Conservation (phyloP, 1,140 invertebrate genomes). For the Bombus terrestris region DNA sequence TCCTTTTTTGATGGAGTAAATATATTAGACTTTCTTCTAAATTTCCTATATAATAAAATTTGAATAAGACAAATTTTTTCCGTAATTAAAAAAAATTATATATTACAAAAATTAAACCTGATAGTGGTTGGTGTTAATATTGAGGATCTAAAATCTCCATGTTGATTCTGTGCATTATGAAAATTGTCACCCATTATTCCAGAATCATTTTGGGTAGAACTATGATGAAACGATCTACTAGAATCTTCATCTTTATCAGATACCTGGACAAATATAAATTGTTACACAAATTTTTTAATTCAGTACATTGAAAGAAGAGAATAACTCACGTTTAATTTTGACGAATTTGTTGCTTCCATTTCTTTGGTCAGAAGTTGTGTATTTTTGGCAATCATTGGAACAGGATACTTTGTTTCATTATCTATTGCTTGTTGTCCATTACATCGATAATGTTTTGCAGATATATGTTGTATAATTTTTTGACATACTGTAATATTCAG, state of each 20-base stretch:
- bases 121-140: slow-evolving; percentile 79
- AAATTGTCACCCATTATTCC: slow-evolving; percentile 75
- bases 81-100: background rate
- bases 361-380: slow-evolving; percentile 76
- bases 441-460: slow-evolving; percentile 72
- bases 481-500: slow-evolving; percentile 74
- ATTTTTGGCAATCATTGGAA: slow-evolving; percentile 75
- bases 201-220: slow-evolving; percentile 73
- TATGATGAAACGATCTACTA: slow-evolving; percentile 75
- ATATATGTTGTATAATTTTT: slow-evolving; percentile 78
- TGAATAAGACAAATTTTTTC: background rate
- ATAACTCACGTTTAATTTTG: slow-evolving; percentile 66
- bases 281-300: background rate
- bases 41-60: slow-evolving; percentile 86
- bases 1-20: slow-evolving; percentile 96
- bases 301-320: background rate
- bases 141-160: slow-evolving; percentile 76
- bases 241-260: slow-evolving; percentile 78
- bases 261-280: slow-evolving; percentile 58
- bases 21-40: slow-evolving; percentile 95
- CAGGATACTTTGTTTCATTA: slow-evolving; percentile 77
- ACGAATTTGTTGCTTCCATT: slow-evolving; percentile 75
- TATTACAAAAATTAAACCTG: slow-evolving; percentile 62
- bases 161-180: slow-evolving; percentile 79
- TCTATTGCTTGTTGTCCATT: slow-evolving; percentile 73